Conservation (phyloP, 2,888 invertebrate species). For the Cheilosia soror region DNA sequence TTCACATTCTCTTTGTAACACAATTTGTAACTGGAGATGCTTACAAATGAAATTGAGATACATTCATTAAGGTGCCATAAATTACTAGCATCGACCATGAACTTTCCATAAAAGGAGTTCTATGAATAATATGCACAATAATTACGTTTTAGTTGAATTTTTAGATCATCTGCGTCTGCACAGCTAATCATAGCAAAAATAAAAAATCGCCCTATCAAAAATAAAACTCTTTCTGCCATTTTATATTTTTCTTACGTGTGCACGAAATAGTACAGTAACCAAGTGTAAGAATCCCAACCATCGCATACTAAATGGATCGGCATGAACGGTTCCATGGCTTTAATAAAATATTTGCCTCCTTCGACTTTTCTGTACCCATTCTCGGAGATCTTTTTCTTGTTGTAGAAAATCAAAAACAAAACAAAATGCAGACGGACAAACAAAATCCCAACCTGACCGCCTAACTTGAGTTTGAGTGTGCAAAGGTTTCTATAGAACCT, state of each 20-base stretch:
- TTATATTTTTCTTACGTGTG: slow-evolving; percentile 24
- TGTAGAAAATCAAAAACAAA: slow-evolving; percentile 29
- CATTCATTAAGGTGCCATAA: not conserved
- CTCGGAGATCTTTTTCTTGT: slow-evolving; percentile 59
- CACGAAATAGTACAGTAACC: slow-evolving; percentile 23
- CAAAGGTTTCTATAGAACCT: slow-evolving; percentile 64
- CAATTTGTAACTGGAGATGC: slow-evolving; percentile 29
- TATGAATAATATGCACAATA: not conserved
- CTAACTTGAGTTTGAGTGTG: slow-evolving; percentile 48
- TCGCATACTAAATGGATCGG: slow-evolving; percentile 40
- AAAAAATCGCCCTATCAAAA: slow-evolving; percentile 22
- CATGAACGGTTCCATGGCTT: slow-evolving; percentile 53
- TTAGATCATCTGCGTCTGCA: not conserved
- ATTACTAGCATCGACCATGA: not conserved
- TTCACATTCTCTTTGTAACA: slow-evolving; percentile 21
- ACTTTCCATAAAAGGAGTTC: slow-evolving; percentile 38
- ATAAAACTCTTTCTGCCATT: slow-evolving; percentile 15
- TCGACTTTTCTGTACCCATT: slow-evolving; percentile 72
- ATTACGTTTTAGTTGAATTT: not conserved
- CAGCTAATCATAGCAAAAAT: slow-evolving; percentile 23
- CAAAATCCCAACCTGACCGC: slow-evolving; percentile 66
- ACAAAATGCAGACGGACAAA: not conserved
- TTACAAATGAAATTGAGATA: not conserved
- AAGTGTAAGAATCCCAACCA: slow-evolving; percentile 11
- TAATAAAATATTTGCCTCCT: slow-evolving; percentile 57